A percentile compares a stretch with the other conserved stretches of the same genome.
Evolutionary conservation across 2,113 vertebrate genomes (phyloP).

Genomic region (Silurus glanis): DNA sequence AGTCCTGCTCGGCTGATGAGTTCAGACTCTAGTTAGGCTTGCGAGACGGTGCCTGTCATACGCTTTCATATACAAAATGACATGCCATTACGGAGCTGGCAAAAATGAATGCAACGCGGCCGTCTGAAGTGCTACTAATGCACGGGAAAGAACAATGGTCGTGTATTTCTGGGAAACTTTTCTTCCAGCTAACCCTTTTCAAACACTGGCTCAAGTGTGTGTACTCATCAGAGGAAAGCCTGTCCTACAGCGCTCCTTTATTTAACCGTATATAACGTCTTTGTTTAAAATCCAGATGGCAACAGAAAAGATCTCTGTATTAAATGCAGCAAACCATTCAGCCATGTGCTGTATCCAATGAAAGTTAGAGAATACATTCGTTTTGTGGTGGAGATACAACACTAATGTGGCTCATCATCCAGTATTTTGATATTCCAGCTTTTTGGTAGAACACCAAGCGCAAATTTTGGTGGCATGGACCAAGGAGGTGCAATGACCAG

Average conservation of each 20-base stretch:
- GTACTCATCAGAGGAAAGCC: background rate
- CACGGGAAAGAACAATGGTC: constrained; percentile 5
- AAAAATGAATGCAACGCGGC: constrained; percentile 17
- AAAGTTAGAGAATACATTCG: background rate
- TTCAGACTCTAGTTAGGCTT: constrained; percentile 31
- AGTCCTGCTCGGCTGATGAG: constrained; percentile 15
- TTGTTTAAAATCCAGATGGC: background rate
- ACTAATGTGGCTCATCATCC: background rate
- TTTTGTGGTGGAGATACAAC: background rate
- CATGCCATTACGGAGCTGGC: constrained; percentile 28
- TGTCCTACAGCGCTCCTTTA: constrained; percentile 4
- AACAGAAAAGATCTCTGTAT: background rate
- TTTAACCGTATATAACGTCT: background rate
- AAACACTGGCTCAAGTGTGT: constrained; percentile 17
- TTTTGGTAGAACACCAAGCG: background rate
- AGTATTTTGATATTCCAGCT: background rate
- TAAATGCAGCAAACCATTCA: background rate
- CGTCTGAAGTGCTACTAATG: constrained; percentile 33
- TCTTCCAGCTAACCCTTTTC: background rate
- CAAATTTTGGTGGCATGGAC: background rate
- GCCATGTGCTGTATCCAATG: background rate
- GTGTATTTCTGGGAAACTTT: constrained; percentile 14
- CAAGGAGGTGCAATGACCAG: background rate
- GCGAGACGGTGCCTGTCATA: constrained; percentile 29
- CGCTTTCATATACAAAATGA: constrained; percentile 41